phyloP scores from a whole-genome alignment of 2,113 vertebrate species.

The Felis chaus region DNA sequence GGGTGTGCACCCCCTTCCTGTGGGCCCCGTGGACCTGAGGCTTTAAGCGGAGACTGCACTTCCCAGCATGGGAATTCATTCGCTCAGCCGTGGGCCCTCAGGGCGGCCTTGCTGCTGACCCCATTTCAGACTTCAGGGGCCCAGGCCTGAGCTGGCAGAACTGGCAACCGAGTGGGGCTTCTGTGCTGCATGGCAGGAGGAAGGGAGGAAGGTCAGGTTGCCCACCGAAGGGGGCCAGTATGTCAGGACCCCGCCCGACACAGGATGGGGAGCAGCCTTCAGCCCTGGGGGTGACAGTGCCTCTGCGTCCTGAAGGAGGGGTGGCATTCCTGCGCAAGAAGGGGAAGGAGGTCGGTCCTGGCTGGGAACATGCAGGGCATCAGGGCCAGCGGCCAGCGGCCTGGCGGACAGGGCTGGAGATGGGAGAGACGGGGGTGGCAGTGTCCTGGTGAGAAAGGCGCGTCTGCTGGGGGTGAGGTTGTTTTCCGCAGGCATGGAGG shows the following conservation, averaged over 20 bases:
- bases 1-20: background rate
- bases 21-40: background rate
- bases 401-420: background rate
- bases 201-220: background rate
- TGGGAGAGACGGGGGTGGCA: background rate
- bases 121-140: background rate
- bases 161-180: background rate
- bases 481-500: background rate
- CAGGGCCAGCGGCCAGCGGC: background rate
- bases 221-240: background rate
- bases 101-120: background rate
- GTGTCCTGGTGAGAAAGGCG: background rate
- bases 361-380: background rate
- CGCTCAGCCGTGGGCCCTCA: rapidly evolving
- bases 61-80: background rate
- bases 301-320: background rate
- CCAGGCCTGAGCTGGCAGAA: background rate
- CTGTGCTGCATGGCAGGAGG: background rate
- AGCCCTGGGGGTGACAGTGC: background rate
- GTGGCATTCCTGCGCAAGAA: background rate
- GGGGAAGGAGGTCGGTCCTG: background rate
- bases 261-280: too few relatives aligned
- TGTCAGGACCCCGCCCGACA: background rate
- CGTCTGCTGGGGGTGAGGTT: background rate
- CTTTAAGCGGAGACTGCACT: background rate